A percentile compares a stretch with the other conserved stretches of the same genome.
phyloP scores from a whole-genome alignment of 2,797 vertebrate genomes.

The Gallinago stenura region DNA sequence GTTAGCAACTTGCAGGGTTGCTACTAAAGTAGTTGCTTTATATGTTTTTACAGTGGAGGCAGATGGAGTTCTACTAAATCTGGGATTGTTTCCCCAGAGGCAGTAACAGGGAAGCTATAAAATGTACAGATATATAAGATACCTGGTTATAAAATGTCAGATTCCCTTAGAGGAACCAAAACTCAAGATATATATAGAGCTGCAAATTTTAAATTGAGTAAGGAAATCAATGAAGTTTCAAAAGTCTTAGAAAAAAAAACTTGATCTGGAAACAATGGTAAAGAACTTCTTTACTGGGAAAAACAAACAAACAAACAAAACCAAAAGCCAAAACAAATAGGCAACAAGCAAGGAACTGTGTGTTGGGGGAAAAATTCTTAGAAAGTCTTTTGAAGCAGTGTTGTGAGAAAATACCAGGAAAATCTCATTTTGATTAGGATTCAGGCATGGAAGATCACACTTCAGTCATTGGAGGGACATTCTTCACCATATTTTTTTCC shows the following conservation, averaged over 20 bases:
- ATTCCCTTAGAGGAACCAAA: slow-evolving; percentile 1
- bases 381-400: not conserved
- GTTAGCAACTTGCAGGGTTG: slow-evolving; percentile 51
- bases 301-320: not conserved
- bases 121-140: not conserved
- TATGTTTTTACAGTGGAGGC: slow-evolving; percentile 18
- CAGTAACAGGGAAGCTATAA: not conserved
- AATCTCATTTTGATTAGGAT: not conserved
- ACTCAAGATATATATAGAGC: not conserved
- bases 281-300: not conserved
- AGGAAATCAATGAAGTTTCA: not conserved
- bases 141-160: slow-evolving; percentile 34
- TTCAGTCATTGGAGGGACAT: not conserved
- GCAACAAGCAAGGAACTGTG: not conserved
- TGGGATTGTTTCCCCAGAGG: slow-evolving; percentile 50
- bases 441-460: not conserved
- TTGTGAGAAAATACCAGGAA: not conserved
- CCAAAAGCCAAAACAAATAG: not conserved
- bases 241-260: not conserved
- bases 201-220: slow-evolving; percentile 5
- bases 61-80: slow-evolving; percentile 59
- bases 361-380: not conserved
- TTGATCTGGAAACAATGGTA: not conserved
- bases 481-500: not conserved
- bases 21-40: slow-evolving; percentile 27